A percentile compares a stretch with the other conserved stretches of the same genome.
Conservation (phyloP, 2,888 invertebrate genomes). For the Odontothrips loti region DNA sequence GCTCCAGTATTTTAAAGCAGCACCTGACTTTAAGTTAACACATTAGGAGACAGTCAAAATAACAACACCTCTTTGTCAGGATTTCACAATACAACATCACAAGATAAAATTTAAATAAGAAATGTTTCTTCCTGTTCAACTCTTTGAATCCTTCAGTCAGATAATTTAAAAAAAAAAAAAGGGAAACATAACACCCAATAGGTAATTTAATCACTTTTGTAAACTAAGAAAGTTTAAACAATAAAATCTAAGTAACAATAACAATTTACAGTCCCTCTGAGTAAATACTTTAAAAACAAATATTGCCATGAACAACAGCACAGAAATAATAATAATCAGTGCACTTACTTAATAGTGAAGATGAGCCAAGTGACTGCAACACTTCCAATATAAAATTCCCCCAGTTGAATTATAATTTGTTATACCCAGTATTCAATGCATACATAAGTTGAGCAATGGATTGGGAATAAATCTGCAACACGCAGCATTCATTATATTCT, state of each 20-base stretch:
- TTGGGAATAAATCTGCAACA: neutral
- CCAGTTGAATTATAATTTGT: neutral
- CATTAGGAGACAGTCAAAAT: neutral
- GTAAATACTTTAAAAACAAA: neutral
- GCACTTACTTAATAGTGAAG: neutral
- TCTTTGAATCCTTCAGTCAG: neutral
- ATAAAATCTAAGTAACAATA: neutral
- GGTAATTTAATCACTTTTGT: neutral
- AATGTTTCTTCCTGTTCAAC: neutral
- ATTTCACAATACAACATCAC: neutral
- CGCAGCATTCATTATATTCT: neutral
- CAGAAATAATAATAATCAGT: neutral
- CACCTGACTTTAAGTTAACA: too few species aligned
- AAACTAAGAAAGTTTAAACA: neutral
- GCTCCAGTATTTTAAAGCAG: too few species aligned
- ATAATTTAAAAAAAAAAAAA: neutral
- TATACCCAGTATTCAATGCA: neutral
- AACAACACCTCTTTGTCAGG: neutral
- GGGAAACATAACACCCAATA: neutral
- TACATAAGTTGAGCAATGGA: neutral
- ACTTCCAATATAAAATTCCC: neutral
- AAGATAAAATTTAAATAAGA: neutral
- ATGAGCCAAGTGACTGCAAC: neutral
- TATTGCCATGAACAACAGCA: neutral
- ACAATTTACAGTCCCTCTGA: neutral